A percentile compares a stretch with the other conserved stretches of the same genome.
Evolutionary conservation across 2,797 vertebrate species (phyloP).

Genomic region (Varecia variegata): DNA sequence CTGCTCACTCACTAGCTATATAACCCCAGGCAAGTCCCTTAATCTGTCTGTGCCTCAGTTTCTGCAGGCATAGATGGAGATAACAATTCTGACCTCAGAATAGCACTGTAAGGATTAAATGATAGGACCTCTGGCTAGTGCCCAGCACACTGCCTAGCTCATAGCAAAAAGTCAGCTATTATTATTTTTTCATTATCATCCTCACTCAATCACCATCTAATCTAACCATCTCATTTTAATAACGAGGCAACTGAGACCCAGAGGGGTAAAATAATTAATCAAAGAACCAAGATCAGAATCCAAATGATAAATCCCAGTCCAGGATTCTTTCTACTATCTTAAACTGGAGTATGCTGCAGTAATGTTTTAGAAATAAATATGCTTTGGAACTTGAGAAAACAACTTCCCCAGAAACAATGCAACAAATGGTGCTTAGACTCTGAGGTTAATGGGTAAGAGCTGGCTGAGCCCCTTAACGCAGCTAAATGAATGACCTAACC

Average conservation of each 20-base stretch:
- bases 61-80: background rate
- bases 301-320: slow-evolving; percentile 28
- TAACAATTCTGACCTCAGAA: background rate
- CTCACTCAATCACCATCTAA: background rate
- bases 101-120: background rate
- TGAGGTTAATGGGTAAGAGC: background rate
- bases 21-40: background rate
- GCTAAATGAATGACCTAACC: background rate
- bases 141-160: background rate
- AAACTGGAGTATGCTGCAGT: background rate
- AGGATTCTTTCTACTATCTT: background rate
- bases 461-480: background rate
- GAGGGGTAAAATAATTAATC: slow-evolving; percentile 1
- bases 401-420: background rate
- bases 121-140: background rate
- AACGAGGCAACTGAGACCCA: slow-evolving; percentile 14
- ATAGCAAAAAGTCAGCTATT: background rate
- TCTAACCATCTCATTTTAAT: slow-evolving; percentile 38
- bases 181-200: background rate
- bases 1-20: background rate
- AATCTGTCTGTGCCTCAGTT: background rate
- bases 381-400: background rate
- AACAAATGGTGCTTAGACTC: background rate
- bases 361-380: background rate
- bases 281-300: slow-evolving; percentile 47